Evolutionary conservation across 2,888 invertebrate genomes (phyloP).

Genomic region (Marronus borbonicus): DNA sequence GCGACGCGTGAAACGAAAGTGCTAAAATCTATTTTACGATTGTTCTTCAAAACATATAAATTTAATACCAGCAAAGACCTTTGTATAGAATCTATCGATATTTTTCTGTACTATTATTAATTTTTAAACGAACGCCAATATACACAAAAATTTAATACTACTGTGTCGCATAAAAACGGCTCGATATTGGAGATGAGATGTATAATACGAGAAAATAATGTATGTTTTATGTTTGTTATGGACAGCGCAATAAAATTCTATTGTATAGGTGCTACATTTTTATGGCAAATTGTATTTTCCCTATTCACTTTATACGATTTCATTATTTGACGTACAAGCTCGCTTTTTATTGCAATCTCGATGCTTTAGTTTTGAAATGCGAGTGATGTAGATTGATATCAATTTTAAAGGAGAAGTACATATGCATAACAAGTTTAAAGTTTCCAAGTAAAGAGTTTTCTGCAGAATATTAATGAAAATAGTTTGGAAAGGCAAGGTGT

Average conservation of each 20-base stretch:
- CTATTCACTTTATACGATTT: slow-evolving; percentile 14
- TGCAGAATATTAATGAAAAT: not conserved
- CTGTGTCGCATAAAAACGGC: not conserved
- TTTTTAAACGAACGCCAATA: not conserved
- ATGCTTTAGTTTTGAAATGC: not conserved
- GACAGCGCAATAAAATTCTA: not conserved
- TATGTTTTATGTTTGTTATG: not conserved
- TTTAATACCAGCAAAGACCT: too few relatives aligned
- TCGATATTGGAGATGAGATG: not conserved
- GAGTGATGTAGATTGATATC: not conserved
- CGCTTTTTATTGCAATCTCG: not conserved
- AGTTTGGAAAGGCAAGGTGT: not conserved
- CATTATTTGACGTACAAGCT: not conserved
- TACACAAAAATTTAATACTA: not conserved
- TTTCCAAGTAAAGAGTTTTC: not conserved
- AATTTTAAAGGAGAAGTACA: not conserved
- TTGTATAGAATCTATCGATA: too few relatives aligned
- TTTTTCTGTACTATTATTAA: too few relatives aligned
- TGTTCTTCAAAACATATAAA: too few relatives aligned
- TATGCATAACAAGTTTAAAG: not conserved
- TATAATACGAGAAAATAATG: not conserved
- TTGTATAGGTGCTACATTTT: not conserved
- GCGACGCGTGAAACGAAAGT: too few relatives aligned
- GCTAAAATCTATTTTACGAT: too few relatives aligned
- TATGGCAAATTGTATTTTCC: not conserved